Evolutionary conservation across 2,113 vertebrate species (phyloP).

Genomic region (Picathartes gymnocephalus): DNA sequence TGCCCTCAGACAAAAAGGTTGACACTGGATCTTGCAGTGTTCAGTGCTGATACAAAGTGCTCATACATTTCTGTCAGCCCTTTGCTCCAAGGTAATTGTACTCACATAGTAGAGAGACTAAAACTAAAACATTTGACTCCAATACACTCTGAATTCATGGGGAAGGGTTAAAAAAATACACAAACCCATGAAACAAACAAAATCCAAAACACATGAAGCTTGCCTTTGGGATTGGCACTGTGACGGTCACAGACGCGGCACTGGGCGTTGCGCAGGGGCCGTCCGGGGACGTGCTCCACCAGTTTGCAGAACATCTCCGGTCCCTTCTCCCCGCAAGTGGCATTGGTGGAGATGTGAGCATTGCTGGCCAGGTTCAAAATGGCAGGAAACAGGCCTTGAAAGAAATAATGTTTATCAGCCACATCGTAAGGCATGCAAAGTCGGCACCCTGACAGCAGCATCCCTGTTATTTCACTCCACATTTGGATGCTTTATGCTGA

Average conservation of each 20-base stretch:
- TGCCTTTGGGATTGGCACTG: conserved; percentile 85
- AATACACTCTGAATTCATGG: neutral
- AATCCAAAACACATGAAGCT: neutral
- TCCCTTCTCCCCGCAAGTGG: conserved; percentile 87
- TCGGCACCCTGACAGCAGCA: neutral
- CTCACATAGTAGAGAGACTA: neutral
- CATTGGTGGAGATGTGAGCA: conserved; percentile 86
- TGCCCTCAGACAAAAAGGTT: neutral
- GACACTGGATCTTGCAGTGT: neutral
- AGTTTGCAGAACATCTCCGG: conserved; percentile 94
- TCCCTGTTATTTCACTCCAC: neutral
- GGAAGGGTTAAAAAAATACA: neutral
- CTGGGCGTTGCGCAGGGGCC: conserved; percentile 84
- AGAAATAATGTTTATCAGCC: neutral
- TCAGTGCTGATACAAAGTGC: neutral
- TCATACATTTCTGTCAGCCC: neutral
- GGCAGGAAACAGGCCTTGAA: conserved; percentile 90
- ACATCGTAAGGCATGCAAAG: neutral
- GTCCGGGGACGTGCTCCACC: conserved; percentile 91
- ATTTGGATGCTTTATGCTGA: neutral
- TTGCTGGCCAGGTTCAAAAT: conserved; percentile 94
- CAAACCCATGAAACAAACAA: neutral
- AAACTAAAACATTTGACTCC: neutral
- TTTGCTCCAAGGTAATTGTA: neutral
- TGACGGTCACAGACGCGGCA: conserved; percentile 83